These are phyloP conservation scores for Druon quercuslanigerum DNA, from an alignment of 1,140 invertebrate species.

Conservation along the genomic window DNA sequence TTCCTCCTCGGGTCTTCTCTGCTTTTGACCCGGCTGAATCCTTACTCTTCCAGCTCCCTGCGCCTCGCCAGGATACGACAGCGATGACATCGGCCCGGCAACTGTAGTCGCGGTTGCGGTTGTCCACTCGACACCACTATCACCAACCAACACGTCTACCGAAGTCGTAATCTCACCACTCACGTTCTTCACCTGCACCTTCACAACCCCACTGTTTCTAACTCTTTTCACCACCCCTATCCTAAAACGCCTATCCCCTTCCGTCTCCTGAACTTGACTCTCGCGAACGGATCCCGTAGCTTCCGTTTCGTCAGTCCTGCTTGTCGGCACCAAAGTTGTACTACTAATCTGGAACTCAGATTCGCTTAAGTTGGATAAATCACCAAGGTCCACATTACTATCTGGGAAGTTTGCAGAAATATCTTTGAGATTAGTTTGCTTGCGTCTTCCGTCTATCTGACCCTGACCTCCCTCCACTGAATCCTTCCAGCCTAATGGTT, in stretches of 20 bases:
- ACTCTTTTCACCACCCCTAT: constrained; percentile 42
- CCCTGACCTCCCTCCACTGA: neutral
- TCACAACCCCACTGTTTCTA: constrained; percentile 40
- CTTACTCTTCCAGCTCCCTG: constrained; percentile 63
- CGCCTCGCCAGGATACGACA: constrained; percentile 64
- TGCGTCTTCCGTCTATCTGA: neutral
- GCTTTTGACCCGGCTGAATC: constrained; percentile 57
- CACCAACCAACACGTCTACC: constrained; percentile 46
- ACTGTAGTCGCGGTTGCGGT: constrained; percentile 62
- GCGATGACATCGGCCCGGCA: constrained; percentile 70
- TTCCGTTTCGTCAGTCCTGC: constrained; percentile 40
- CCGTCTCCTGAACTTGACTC: constrained; percentile 35
- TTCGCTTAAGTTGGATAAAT: neutral
- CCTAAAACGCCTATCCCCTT: constrained; percentile 29
- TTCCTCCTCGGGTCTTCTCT: constrained; percentile 49
- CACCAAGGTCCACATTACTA: neutral
- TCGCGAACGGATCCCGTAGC: constrained; percentile 38
- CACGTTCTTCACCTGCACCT: constrained; percentile 47
- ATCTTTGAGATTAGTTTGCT: neutral
- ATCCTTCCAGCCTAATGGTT: constrained; percentile 14
- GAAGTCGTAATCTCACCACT: constrained; percentile 42
- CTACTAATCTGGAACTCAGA: neutral
- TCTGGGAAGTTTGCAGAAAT: neutral
- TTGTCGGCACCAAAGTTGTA: constrained; percentile 32
- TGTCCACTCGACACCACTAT: constrained; percentile 60